Base-by-base conservation (phyloP, 2,113 vertebrate species). In the Hystrix brachyura region DNA sequence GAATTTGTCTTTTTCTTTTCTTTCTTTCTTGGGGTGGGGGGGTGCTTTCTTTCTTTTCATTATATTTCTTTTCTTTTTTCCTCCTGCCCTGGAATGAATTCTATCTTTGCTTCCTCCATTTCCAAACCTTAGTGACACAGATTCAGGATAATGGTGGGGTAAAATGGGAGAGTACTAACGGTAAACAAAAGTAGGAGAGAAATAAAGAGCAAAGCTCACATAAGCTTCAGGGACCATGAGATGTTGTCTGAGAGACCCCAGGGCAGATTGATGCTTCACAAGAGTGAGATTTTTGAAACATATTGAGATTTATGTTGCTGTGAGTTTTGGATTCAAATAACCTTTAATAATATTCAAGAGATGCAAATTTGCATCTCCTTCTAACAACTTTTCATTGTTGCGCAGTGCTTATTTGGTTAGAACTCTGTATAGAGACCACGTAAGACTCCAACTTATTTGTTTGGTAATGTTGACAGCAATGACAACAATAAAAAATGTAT, bases 161-260 rank as follows among this genome's bases (percentile, higher is more conserved):
- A 12, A 4, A 3, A 5, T 0, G 25, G 19, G 9, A 7, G 0
- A 65, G 7, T 65, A 53, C 59, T 2, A 46, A 38, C 51, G 10
- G 7, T 1, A 62, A 32, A 80, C 46, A 34, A 62, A 89, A 79
- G 34, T 27, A 38, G 84, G 51, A 62, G 67, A 51, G 17, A 90
- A 87, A 55, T 53, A 51, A 55, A 71, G 7, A 97, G 59, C 1
- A 76, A 69, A 59, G 23, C 25, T 51, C 17, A 5, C 18, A 17
- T 10, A 57, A 32, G 29, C 32, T 60, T 82, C 46, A 67, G 46
- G 7, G 25, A 80, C 2, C 15, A 0, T 27, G 19, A 59, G 51
- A 60, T 27, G 6, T 38, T 57, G 19, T 60, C 46, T 72, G 23
- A 80, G 27, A 79, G 38, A 76, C 21, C 9, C 46, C 14, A 48